These are phyloP conservation scores for Pangasianodon gigas DNA, from an alignment of 2,113 vertebrate genomes.

Conservation along the genomic window DNA sequence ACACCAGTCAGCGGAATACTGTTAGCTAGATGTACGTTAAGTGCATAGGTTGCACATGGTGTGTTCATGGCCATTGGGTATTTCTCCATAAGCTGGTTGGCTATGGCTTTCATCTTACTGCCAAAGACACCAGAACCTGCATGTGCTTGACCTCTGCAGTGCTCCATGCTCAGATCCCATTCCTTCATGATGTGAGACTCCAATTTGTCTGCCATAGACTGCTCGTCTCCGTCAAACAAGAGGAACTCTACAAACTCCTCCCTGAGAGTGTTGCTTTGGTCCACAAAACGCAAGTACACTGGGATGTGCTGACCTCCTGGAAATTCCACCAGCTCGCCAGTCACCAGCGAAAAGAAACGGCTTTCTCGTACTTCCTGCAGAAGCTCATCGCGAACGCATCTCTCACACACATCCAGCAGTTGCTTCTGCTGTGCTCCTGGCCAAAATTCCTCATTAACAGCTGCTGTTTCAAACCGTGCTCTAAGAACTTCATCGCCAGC, in stretches of 20 bases:
- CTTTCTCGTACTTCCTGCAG: constrained; percentile 83
- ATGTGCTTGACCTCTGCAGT: constrained; percentile 89
- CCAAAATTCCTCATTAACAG: constrained; percentile 80
- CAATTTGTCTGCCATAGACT: constrained; percentile 77
- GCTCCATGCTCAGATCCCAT: constrained; percentile 90
- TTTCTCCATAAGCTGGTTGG: constrained; percentile 80
- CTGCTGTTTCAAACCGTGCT: constrained; percentile 77
- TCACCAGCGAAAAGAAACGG: constrained; percentile 85
- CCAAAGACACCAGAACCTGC: constrained; percentile 79
- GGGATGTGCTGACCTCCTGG: constrained; percentile 84
- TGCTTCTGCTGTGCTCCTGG: constrained; percentile 76
- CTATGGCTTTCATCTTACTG: constrained; percentile 83
- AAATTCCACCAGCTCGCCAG: constrained; percentile 83
- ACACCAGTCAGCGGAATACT: constrained; percentile 78
- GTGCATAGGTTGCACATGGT: constrained; percentile 78
- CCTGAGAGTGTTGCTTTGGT: constrained; percentile 79
- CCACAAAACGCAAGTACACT: constrained; percentile 83
- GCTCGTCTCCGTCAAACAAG: constrained; percentile 79
- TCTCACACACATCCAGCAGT: constrained; percentile 86
- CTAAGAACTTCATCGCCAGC: constrained; percentile 85
- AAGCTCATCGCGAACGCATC: constrained; percentile 79
- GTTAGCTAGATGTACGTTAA: constrained; percentile 85
- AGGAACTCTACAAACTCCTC: constrained; percentile 89
- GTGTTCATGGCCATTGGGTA: constrained; percentile 82
- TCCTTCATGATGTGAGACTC: constrained; percentile 79